A percentile compares a stretch with the other conserved stretches of the same genome.
These are phyloP conservation scores for Cranoglanis bouderius DNA, from an alignment of 2,113 vertebrate species.

Conservation along the genomic window DNA sequence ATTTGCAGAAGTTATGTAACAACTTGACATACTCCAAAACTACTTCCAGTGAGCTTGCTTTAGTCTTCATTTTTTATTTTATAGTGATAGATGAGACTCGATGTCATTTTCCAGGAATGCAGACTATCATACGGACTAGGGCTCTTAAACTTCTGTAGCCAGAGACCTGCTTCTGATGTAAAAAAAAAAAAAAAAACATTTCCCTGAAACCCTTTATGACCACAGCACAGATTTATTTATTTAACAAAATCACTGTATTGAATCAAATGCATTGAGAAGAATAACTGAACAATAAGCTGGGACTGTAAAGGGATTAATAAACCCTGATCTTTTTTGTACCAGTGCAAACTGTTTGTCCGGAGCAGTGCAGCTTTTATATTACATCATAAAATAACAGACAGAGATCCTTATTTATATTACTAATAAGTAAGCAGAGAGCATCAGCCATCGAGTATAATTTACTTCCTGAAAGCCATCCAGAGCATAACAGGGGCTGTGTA, in stretches of 20 bases:
- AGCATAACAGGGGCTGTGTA: not conserved
- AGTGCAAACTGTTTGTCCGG: not conserved
- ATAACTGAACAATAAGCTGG: not conserved
- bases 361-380: not conserved
- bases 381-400: slow-evolving; percentile 21
- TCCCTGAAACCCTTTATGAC: not conserved
- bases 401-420: not conserved
- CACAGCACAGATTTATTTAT: not conserved
- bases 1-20: slow-evolving; percentile 13
- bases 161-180: not conserved
- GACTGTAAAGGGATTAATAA: not conserved
- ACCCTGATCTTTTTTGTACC: not conserved
- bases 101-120: not conserved
- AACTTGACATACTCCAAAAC: not conserved
- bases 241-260: not conserved
- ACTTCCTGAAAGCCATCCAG: slow-evolving; percentile 20
- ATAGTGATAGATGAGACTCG: not conserved
- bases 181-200: too few relatives aligned
- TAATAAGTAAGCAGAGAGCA: slow-evolving; percentile 1
- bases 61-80: not conserved
- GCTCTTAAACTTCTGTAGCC: not conserved
- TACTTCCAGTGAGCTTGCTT: not conserved
- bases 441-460: slow-evolving; percentile 20
- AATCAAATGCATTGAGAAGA: not conserved
- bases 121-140: not conserved